These are phyloP conservation scores for Leontocebus nigricollis DNA, from an alignment of 2,797 vertebrate genomes.

Conservation along the genomic window DNA sequence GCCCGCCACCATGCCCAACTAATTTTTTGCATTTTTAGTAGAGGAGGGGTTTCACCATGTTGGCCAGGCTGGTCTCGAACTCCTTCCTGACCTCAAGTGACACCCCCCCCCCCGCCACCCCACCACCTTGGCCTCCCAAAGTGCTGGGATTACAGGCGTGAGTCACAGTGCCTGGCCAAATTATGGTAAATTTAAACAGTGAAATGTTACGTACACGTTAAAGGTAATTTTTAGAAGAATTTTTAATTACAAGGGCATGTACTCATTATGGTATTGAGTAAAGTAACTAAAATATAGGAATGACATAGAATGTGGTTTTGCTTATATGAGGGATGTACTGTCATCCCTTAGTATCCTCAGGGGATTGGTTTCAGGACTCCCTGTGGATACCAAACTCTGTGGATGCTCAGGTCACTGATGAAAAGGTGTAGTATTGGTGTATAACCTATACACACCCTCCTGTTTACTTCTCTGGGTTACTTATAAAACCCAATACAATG, in stretches of 20 bases:
- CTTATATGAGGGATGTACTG: background rate
- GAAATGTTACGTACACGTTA: background rate
- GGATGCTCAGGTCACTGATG: background rate
- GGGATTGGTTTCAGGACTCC: background rate
- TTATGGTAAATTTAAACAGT: background rate
- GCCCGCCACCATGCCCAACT: background rate
- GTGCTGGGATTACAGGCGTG: background rate
- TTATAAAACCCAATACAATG: background rate
- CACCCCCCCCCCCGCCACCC: no score
- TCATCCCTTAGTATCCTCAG: background rate
- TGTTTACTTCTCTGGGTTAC: background rate
- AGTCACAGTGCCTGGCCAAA: background rate
- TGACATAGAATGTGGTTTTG: background rate
- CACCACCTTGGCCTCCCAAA: background rate
- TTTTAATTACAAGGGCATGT: background rate
- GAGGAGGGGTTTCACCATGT: background rate
- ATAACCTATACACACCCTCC: background rate
- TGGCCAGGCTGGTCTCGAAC: background rate
- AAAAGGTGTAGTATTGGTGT: background rate
- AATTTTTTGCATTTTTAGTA: background rate
- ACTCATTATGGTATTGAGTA: background rate
- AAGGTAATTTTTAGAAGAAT: conserved; percentile 11
- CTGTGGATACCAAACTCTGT: background rate
- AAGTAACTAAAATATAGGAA: conserved; percentile 2
- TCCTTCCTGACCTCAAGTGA: background rate